phyloP scores from a whole-genome alignment of 2,888 invertebrate genomes.

The Netelia inedita region DNA sequence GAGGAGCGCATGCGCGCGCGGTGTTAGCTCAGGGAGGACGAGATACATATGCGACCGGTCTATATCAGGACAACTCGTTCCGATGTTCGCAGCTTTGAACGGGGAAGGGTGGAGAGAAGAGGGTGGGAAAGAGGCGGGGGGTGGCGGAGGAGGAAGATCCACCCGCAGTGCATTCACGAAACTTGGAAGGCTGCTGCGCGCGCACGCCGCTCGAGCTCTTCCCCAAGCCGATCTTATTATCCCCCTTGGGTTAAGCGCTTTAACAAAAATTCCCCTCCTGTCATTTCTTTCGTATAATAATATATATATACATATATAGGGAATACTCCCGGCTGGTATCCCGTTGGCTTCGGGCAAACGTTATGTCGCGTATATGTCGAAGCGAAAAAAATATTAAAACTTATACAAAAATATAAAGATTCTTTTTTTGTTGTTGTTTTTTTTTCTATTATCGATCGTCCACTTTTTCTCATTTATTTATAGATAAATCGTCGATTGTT shows the following conservation, averaged over 20 bases:
- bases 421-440: too few relatives aligned
- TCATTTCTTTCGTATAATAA: slow-evolving; percentile 29
- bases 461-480: too few relatives aligned
- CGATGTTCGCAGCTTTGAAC: slow-evolving; percentile 35
- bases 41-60: not conserved
- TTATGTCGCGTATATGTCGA: slow-evolving; percentile 35
- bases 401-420: not conserved
- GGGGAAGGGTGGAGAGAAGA: slow-evolving; percentile 8
- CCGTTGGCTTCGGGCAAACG: slow-evolving; percentile 49
- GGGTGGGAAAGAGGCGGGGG: slow-evolving; percentile 2
- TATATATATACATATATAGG: not conserved
- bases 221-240: slow-evolving; percentile 69
- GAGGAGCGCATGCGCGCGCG: slow-evolving; percentile 28
- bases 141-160: slow-evolving; percentile 29
- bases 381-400: slow-evolving; percentile 39
- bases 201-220: slow-evolving; percentile 46
- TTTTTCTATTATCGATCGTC: too few relatives aligned
- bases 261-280: slow-evolving; percentile 65
- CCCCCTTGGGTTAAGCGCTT: slow-evolving; percentile 69
- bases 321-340: not conserved
- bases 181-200: slow-evolving; percentile 65
- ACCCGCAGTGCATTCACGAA: slow-evolving; percentile 61
- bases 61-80: slow-evolving; percentile 50
- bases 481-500: too few relatives aligned
- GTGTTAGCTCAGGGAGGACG: slow-evolving; percentile 19